A percentile compares a stretch with the other conserved stretches of the same genome.
phyloP scores from a whole-genome alignment of 2,888 invertebrate species.

The Tinea semifulvella region DNA sequence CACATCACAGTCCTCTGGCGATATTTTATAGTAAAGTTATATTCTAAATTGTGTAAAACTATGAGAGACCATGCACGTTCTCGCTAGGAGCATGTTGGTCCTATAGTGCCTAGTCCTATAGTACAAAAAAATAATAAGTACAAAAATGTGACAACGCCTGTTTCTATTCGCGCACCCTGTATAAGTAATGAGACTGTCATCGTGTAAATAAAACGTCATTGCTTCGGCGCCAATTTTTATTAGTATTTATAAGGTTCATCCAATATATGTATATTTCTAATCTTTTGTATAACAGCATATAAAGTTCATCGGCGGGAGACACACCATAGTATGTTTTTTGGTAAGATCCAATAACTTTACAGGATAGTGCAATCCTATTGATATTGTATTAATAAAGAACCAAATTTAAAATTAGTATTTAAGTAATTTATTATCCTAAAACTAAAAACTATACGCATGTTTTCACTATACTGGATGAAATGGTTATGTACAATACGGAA shows the following conservation, averaged over 20 bases:
- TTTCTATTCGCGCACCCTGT: no score
- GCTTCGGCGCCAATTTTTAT: neutral
- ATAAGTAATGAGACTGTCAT: constrained; percentile 4
- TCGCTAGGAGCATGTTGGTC: no score
- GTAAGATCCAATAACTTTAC: constrained; percentile 59
- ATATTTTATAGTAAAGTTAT: no score
- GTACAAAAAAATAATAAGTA: no score
- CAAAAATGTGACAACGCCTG: no score
- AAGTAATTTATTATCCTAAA: constrained; percentile 69
- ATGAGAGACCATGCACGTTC: no score
- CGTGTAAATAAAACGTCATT: constrained; percentile 1
- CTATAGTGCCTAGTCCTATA: no score
- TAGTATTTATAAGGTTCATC: constrained; percentile 3
- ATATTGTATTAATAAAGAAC: constrained; percentile 69
- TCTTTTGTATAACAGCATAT: constrained; percentile 58
- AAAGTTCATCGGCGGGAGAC: constrained; percentile 63
- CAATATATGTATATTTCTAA: constrained; percentile 26
- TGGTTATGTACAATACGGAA: constrained; percentile 66
- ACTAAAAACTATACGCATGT: constrained; percentile 67
- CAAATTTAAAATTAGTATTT: constrained; percentile 66
- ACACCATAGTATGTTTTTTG: constrained; percentile 59
- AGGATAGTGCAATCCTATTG: constrained; percentile 65
- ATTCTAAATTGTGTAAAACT: no score
- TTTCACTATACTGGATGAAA: constrained; percentile 68
- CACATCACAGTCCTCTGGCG: no score